phyloP scores from a whole-genome alignment of 1,140 invertebrate species.

The Magallana ariakensis region DNA sequence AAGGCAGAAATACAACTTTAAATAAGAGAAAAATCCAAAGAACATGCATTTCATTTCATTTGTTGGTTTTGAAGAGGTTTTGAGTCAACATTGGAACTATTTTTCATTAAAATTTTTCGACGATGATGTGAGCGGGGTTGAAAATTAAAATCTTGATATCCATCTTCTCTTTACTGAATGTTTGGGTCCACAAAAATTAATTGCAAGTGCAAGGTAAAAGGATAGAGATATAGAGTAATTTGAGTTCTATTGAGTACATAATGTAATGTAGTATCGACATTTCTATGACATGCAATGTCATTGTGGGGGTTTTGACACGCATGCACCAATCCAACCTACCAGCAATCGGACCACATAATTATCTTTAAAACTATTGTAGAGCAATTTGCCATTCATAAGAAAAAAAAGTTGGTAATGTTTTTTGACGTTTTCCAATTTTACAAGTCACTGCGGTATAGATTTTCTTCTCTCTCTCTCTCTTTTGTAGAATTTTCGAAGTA shows the following conservation, averaged over 20 bases:
- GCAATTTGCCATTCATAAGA: background rate
- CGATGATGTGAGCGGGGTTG: background rate
- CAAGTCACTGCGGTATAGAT: slow-evolving; percentile 26
- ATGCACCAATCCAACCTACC: slow-evolving; percentile 5
- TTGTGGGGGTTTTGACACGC: background rate
- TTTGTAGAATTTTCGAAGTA: background rate
- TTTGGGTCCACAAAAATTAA: background rate
- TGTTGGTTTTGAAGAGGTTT: no score
- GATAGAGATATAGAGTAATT: background rate
- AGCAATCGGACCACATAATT: slow-evolving; percentile 11
- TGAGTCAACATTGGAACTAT: no score
- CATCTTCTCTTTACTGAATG: slow-evolving; percentile 10
- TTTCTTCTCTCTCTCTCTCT: background rate
- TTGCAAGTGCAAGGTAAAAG: slow-evolving; percentile 20
- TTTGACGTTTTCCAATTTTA: slow-evolving; percentile 32
- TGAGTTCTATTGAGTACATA: slow-evolving; percentile 17
- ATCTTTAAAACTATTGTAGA: slow-evolving; percentile 28
- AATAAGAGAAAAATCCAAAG: no score
- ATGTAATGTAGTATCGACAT: slow-evolving; percentile 10
- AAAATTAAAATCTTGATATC: slow-evolving; percentile 17
- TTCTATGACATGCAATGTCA: slow-evolving; percentile 30
- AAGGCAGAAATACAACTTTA: no score
- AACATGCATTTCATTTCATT: no score
- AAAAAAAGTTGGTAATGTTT: background rate
- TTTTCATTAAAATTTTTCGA: background rate